A percentile compares a stretch with the other conserved stretches of the same genome.
Conservation (phyloP, 2,113 vertebrate genomes). For the Ochotona princeps region DNA sequence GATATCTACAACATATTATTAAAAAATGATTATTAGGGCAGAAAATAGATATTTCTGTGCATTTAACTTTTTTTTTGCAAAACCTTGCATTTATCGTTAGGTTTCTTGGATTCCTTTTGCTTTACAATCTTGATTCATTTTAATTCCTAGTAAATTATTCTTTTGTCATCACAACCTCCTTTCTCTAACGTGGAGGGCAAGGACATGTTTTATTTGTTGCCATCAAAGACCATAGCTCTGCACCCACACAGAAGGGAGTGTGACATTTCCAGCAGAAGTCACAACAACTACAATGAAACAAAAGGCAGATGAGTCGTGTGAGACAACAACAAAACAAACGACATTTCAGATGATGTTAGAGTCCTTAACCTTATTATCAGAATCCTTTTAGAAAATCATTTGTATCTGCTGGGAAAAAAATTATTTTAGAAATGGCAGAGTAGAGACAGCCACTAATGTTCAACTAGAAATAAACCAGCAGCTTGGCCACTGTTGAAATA, state of each 20-base stretch:
- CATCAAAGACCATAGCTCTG: conserved; percentile 73
- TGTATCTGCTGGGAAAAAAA: conserved; percentile 79
- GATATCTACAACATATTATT: conserved; percentile 44
- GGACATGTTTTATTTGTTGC: conserved; percentile 78
- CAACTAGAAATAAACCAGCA: conserved; percentile 74
- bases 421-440: conserved; percentile 72
- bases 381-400: conserved; percentile 71
- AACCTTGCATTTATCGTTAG: not conserved
- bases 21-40: conserved; percentile 45
- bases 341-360: conserved; percentile 80
- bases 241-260: conserved; percentile 79
- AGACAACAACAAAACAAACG: conserved; percentile 75
- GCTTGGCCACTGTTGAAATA: conserved; percentile 77
- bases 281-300: conserved; percentile 83
- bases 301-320: conserved; percentile 79
- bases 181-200: conserved; percentile 53
- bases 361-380: conserved; percentile 82
- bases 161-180: conserved; percentile 80
- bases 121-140: conserved; percentile 79
- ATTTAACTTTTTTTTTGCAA: too few relatives aligned
- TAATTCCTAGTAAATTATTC: conserved; percentile 79
- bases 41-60: not conserved
- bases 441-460: conserved; percentile 71
- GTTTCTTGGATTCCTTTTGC: not conserved
- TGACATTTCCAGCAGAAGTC: conserved; percentile 83